Evolutionary conservation across 2,888 invertebrate genomes (phyloP).

Genomic region (Phalangium opilio): DNA sequence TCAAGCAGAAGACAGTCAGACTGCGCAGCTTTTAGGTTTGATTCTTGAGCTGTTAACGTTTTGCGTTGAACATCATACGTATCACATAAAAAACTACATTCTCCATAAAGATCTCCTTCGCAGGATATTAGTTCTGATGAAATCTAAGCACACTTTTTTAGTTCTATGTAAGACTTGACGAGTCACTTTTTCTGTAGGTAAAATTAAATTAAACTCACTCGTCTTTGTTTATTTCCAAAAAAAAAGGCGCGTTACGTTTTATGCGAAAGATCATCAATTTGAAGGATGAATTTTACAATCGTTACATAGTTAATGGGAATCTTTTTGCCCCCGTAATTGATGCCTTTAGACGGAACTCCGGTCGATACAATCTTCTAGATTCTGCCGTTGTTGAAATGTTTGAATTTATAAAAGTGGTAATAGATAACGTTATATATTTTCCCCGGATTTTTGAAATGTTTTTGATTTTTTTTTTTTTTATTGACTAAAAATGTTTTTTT

Average conservation of each 20-base stretch:
- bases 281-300: constrained; percentile 96
- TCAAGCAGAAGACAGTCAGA: constrained; percentile 72
- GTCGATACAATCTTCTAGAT: constrained; percentile 94
- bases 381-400: constrained; percentile 98
- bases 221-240: constrained; percentile 19
- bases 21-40: constrained; percentile 83
- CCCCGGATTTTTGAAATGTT: neutral
- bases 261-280: constrained; percentile 92
- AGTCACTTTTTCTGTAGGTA: no score
- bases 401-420: constrained; percentile 82
- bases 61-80: constrained; percentile 98
- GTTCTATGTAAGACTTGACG: constrained; percentile 51
- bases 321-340: constrained; percentile 91
- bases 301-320: constrained; percentile 86
- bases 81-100: constrained; percentile 96
- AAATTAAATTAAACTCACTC: neutral
- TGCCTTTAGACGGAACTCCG: constrained; percentile 89
- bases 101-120: constrained; percentile 90
- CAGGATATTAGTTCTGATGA: constrained; percentile 87
- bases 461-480: constrained; percentile 4
- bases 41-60: constrained; percentile 91
- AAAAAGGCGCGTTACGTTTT: constrained; percentile 78
- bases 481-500: constrained; percentile 5
- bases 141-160: constrained; percentile 91
- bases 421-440: constrained; percentile 19